A percentile compares a stretch with the other conserved stretches of the same genome.
phyloP scores from a whole-genome alignment of 2,888 invertebrate genomes.

The Drosophila cyrtoloma region DNA sequence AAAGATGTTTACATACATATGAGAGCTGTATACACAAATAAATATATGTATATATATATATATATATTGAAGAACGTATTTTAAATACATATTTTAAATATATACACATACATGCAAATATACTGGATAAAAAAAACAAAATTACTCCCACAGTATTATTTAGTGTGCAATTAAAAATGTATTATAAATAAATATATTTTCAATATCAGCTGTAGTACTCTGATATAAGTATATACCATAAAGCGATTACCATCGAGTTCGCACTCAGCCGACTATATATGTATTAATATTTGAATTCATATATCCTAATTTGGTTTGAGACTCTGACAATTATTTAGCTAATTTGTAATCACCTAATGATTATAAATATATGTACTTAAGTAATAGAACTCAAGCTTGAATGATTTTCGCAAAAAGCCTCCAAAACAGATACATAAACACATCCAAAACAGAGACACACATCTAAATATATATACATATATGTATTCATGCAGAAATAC shows the following conservation, averaged over 20 bases:
- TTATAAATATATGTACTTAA: slow-evolving; percentile 12
- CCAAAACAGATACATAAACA: background rate
- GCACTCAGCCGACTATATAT: slow-evolving; percentile 1
- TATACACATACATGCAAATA: slow-evolving; percentile 21
- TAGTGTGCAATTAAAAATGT: slow-evolving; percentile 54
- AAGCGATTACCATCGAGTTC: background rate
- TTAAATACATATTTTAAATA: slow-evolving; percentile 38
- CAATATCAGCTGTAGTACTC: slow-evolving; percentile 20
- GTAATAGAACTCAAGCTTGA: slow-evolving; percentile 18
- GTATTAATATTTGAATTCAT: slow-evolving; percentile 5
- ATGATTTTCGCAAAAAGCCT: slow-evolving; percentile 10
- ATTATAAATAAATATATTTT: slow-evolving; percentile 30
- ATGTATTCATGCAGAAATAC: slow-evolving; percentile 55
- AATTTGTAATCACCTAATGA: background rate
- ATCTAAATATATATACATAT: slow-evolving; percentile 11
- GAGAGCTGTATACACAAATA: slow-evolving; percentile 25
- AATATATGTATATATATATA: slow-evolving; percentile 3
- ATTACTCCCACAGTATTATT: slow-evolving; percentile 57
- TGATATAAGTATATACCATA: slow-evolving; percentile 12
- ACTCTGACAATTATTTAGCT: slow-evolving; percentile 2
- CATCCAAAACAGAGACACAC: slow-evolving; percentile 3
- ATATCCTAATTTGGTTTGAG: background rate
- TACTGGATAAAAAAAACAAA: slow-evolving; percentile 31
- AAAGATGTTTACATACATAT: slow-evolving; percentile 19
- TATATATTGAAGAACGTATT: slow-evolving; percentile 24